Evolutionary conservation across 2,888 invertebrate genomes (phyloP).

Genomic region (Nomada lathburiana): DNA sequence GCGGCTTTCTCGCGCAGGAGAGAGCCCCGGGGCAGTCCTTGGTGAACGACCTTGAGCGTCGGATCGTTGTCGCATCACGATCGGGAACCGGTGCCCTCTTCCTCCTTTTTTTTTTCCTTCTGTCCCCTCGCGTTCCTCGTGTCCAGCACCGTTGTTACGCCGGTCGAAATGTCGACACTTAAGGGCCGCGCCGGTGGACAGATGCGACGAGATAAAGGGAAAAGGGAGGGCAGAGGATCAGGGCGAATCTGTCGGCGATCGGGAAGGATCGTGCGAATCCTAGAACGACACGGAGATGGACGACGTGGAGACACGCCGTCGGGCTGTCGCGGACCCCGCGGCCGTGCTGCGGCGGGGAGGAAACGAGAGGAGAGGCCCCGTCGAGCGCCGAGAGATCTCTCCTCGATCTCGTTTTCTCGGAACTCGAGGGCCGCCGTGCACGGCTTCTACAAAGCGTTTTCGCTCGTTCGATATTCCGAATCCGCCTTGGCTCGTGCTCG

Average conservation of each 20-base stretch:
- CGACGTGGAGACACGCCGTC: constrained; percentile 70
- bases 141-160: constrained; percentile 67
- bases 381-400: constrained; percentile 32
- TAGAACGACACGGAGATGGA: constrained; percentile 75
- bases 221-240: constrained; percentile 45
- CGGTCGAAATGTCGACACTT: constrained; percentile 69
- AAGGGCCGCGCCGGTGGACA: constrained; percentile 55
- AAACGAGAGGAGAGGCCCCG: constrained; percentile 27
- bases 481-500: constrained; percentile 68
- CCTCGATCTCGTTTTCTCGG: constrained; percentile 78
- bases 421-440: constrained; percentile 67
- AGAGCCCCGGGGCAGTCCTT: constrained; percentile 50
- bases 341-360: not conserved
- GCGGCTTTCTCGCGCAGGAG: constrained; percentile 3
- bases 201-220: constrained; percentile 54
- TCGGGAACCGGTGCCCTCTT: constrained; percentile 49
- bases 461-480: constrained; percentile 79
- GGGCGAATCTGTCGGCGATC: constrained; percentile 69
- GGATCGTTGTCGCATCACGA: constrained; percentile 53
- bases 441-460: constrained; percentile 78
- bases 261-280: constrained; percentile 74
- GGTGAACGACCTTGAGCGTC: constrained; percentile 62
- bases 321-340: constrained; percentile 45
- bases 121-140: constrained; percentile 53
- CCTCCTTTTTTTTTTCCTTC: constrained; percentile 51